Evolutionary conservation across 1,140 invertebrate species (phyloP).

Genomic region (Drosophila pseudoananassae): DNA sequence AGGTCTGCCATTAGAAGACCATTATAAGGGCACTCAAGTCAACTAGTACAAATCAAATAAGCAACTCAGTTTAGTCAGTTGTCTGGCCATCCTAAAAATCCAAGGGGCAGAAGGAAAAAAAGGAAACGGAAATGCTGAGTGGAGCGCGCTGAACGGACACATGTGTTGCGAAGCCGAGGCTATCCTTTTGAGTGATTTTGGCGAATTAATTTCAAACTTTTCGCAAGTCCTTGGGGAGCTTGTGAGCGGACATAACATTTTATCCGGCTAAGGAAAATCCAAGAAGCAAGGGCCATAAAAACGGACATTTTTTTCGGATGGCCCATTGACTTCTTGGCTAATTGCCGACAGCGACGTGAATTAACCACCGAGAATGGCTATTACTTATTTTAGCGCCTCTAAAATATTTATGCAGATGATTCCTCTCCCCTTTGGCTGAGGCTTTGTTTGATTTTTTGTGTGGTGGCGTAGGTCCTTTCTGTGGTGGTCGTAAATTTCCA

Average conservation of each 20-base stretch:
- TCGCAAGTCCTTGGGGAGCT: constrained; percentile 30
- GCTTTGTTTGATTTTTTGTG: constrained; percentile 1
- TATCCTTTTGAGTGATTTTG: constrained; percentile 57
- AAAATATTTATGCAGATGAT: constrained; percentile 52
- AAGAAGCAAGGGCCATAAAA: constrained; percentile 34
- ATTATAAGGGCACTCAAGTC: constrained; percentile 35
- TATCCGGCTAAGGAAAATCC: constrained; percentile 24
- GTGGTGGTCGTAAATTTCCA: constrained; percentile 56
- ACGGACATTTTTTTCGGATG: constrained; percentile 6
- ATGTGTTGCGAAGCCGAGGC: constrained; percentile 13
- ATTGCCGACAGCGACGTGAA: constrained; percentile 38
- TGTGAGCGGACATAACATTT: constrained; percentile 36
- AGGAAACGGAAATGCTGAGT: constrained; percentile 13
- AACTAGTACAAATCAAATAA: constrained; percentile 42
- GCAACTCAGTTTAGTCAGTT: constrained; percentile 51
- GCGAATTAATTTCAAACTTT: constrained; percentile 42
- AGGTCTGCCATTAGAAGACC: constrained; percentile 37
- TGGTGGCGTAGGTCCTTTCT: neutral
- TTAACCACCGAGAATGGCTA: constrained; percentile 32
- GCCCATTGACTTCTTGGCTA: constrained; percentile 27
- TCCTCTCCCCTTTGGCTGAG: constrained; percentile 6
- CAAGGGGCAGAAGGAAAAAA: constrained; percentile 10
- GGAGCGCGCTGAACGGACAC: constrained; percentile 6
- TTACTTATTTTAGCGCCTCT: constrained; percentile 59
- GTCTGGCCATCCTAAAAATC: constrained; percentile 18